Conservation (phyloP, 2,797 vertebrate species). For the Chrysocyon brachyurus region DNA sequence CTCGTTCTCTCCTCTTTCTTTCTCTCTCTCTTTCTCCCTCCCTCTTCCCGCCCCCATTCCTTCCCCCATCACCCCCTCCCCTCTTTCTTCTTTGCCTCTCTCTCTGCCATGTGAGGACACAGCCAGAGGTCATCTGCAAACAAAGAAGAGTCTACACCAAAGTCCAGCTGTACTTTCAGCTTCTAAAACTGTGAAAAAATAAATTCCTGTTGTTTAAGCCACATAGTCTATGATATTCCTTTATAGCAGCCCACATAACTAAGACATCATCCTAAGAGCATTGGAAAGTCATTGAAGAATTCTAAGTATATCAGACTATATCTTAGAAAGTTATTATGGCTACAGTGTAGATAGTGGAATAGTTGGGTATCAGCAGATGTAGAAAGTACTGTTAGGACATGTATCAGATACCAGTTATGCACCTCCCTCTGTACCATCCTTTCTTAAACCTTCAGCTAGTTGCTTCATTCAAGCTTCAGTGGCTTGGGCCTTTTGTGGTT, state of each 20-base stretch:
- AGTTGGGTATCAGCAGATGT: background rate
- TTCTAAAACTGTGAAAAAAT: background rate
- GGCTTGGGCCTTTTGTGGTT: background rate
- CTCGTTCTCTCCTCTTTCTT: background rate
- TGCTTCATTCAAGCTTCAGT: background rate
- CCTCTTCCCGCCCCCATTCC: accelerated
- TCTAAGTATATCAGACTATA: background rate
- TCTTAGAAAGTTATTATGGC: background rate
- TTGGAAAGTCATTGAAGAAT: background rate
- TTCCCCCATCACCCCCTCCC: too few relatives aligned
- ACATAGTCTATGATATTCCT: background rate
- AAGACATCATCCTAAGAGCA: background rate
- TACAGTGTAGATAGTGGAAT: background rate
- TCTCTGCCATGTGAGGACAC: background rate
- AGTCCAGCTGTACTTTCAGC: background rate
- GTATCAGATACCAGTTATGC: background rate
- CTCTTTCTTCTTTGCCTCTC: background rate
- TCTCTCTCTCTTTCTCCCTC: background rate
- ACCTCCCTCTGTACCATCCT: background rate
- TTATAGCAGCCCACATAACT: too few relatives aligned
- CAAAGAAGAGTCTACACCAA: background rate
- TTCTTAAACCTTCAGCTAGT: background rate
- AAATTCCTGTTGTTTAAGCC: background rate
- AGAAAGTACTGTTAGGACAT: background rate
- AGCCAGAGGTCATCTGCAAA: background rate